Base-by-base conservation (phyloP, 1,140 invertebrate species). In the Radopholus similis region DNA sequence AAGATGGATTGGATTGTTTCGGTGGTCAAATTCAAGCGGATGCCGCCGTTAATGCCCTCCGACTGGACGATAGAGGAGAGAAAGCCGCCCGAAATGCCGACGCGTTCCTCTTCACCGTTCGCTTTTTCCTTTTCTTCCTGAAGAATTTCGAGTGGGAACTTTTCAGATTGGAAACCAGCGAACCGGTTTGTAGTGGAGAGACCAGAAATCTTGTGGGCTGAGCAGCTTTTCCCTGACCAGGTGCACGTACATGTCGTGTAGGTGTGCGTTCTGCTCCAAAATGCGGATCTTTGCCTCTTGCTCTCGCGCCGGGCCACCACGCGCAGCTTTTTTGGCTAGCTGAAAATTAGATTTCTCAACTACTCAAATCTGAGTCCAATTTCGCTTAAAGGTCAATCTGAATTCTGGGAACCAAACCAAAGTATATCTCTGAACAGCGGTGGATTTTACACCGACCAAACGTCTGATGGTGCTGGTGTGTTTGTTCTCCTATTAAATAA, bases 1-100 rank as follows among this genome's bases (percentile, higher is more conserved):
- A 98, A 98, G 85, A 99, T 96, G 78, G 91, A 91, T 76, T 96
- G 90, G 83, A 98, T 97, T 47, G 97, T 90, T 83, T 99, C 95
- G 55, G 90, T 87, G 11, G 93, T 97, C 57, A 99, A 87, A 85
- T 97, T 98, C 83, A 98, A 97, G 84, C 93, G 92, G 15, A 98
- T 87, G 42, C 92, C 92, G 35, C 91, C 92, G 85, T 97, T 97
- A 77, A 90, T 93, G 40, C 94, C 95, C 85, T 98, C 95, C 26
- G 92, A 92, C 85, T 96, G 90, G 9, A 75, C 82, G 38, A 85
- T 75, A 34, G 67, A 73, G 18, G 64, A 65, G 77, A 92, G 82
- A 84, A 93, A 92, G 26, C 90, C 90, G 26, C 76, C 68, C 6
- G 73, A 57, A 58, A 77, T 64, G 28, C 73, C 77, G 1, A 76